Evolutionary conservation across 2,797 vertebrate genomes (phyloP).

Genomic region (Acanthis flammea): DNA sequence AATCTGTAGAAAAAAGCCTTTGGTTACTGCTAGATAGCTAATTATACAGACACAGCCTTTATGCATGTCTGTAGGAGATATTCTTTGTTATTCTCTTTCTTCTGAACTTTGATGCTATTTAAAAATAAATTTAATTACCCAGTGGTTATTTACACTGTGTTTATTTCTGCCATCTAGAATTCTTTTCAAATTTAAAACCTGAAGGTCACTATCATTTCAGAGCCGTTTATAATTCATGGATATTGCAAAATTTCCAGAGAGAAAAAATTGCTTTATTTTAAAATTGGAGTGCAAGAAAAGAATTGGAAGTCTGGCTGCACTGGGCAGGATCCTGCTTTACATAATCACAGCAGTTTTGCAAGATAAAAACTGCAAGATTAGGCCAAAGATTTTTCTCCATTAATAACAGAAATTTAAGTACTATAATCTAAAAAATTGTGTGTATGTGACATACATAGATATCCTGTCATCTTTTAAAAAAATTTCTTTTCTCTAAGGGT

Average conservation of each 20-base stretch:
- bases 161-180: constrained; percentile 36
- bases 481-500: background rate
- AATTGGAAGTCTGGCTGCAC: background rate
- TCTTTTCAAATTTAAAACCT: constrained; percentile 51
- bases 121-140: constrained; percentile 24
- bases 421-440: rapidly evolving
- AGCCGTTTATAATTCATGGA: constrained; percentile 25
- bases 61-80: background rate
- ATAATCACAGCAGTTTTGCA: background rate
- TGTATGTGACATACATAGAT: background rate
- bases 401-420: background rate
- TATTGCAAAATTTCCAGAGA: constrained; percentile 12
- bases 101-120: constrained; percentile 35
- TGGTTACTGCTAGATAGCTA: constrained; percentile 42
- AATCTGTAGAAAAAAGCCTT: constrained; percentile 37
- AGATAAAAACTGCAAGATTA: background rate
- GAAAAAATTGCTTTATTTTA: constrained; percentile 42
- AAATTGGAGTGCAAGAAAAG: background rate
- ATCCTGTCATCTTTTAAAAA: background rate
- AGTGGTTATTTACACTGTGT: constrained; percentile 44
- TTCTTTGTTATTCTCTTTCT: background rate
- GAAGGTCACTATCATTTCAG: constrained; percentile 39
- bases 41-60: constrained; percentile 22
- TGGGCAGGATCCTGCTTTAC: background rate
- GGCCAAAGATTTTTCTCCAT: background rate